phyloP scores from a whole-genome alignment of 1,140 invertebrate species.

The Pachyrhynchus sulphureomaculatus region DNA sequence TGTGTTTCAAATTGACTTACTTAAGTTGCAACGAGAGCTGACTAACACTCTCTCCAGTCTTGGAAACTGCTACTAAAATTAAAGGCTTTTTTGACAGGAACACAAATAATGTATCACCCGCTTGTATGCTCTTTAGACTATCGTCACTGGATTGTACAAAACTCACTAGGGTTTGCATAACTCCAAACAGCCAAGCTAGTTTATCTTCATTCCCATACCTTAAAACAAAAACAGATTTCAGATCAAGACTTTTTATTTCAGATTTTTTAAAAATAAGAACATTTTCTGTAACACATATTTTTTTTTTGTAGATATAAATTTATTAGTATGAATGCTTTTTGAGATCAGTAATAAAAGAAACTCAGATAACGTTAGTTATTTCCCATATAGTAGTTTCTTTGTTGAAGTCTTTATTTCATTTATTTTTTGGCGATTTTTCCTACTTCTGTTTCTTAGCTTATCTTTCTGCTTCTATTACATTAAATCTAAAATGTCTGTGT shows the following conservation, averaged over 20 bases:
- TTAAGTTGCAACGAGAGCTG: conserved; percentile 85
- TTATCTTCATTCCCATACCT: conserved; percentile 93
- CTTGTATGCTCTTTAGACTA: conserved; percentile 80
- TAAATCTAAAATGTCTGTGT: too few relatives aligned
- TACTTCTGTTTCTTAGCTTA: too few relatives aligned
- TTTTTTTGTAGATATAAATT: too few relatives aligned
- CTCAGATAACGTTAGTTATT: neutral
- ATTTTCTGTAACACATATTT: neutral
- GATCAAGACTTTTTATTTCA: neutral
- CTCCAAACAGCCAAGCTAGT: conserved; percentile 89
- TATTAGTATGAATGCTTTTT: too few relatives aligned
- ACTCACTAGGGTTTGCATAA: conserved; percentile 93
- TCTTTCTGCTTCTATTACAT: too few relatives aligned
- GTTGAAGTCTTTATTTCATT: too few relatives aligned
- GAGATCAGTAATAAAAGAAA: too few relatives aligned
- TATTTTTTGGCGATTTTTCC: too few relatives aligned
- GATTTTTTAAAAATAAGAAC: neutral
- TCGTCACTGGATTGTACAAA: conserved; percentile 84
- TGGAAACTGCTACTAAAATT: conserved; percentile 86
- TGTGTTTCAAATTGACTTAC: conserved; percentile 58
- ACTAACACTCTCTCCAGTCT: conserved; percentile 77
- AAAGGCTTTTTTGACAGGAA: conserved; percentile 86
- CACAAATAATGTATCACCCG: conserved; percentile 84
- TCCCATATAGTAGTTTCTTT: too few relatives aligned
- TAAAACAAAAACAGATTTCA: conserved; percentile 43